Evolutionary conservation across 2,888 invertebrate genomes (phyloP), one percentile per base, ranked within the genome.

Genomic region (Microctonus hyperodae): DNA sequence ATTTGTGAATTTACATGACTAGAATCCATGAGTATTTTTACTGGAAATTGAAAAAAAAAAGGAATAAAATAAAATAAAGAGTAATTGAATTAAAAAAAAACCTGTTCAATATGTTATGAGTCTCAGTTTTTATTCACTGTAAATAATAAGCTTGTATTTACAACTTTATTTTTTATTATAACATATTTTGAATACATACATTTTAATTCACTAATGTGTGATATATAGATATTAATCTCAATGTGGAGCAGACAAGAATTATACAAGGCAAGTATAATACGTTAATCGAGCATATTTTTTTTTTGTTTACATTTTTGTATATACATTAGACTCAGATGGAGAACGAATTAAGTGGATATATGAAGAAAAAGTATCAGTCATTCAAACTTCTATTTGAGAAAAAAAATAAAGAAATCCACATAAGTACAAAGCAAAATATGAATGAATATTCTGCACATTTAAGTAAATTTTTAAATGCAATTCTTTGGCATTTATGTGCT

Each of bases 401-500:
- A 37, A 63, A 62, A 64, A 62, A 67, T 37, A 61, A 25, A 37
- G 40, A 70, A 37, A 64, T 56, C 65, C 68, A 51, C 20, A 69
- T 67, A 72, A 65, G 68, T 73, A 73, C 55, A 71, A 73, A 73
- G 74, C 69, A 16, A 44, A 4, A 16, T n/a, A 16, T n/a, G 68
- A 72, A 72, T 65, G 69, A 71, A 74, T 69, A 72, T 70, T 70
- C 61, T 62, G 28, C 31, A 62, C 55, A 40, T 55, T 56, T 53
- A 37, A 62, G 66, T 71, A 71, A 76, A 76, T 75, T 76, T 76
- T 74, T 80, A 80, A 81, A 81, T 81, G 81, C 81, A 75, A 79
- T 75, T 81, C 81, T 81, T 81, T 81, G 81, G 81, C 79, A 77
- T 78, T 74, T 75, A 76, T 73, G 74, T 74, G 74, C 73, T 73